phyloP scores from a whole-genome alignment of 2,888 invertebrate species.

The Platycnemis pennipes region DNA sequence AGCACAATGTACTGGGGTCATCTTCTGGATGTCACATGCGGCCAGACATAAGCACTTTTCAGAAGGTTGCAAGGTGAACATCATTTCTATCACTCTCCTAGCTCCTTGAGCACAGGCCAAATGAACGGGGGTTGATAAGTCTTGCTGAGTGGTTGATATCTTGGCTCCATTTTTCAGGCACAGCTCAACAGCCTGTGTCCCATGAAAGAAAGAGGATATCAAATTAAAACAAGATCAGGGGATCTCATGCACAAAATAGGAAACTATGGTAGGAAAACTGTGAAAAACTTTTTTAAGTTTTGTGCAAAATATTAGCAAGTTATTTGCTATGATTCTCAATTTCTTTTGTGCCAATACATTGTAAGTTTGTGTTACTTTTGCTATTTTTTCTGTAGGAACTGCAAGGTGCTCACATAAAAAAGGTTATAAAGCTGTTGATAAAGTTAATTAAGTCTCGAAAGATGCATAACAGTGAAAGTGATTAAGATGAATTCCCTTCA shows the following conservation, averaged over 20 bases:
- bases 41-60: constrained; percentile 86
- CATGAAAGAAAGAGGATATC: constrained; percentile 80
- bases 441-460: too few species aligned
- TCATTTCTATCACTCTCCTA: constrained; percentile 90
- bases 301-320: too few species aligned
- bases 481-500: too few species aligned
- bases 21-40: constrained; percentile 91
- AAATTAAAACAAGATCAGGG: not conserved
- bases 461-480: too few species aligned
- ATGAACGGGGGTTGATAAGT: constrained; percentile 93
- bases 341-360: too few species aligned
- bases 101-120: constrained; percentile 93
- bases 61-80: constrained; percentile 90
- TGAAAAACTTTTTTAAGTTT: too few species aligned
- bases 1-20: constrained; percentile 95
- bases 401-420: too few species aligned
- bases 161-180: constrained; percentile 92
- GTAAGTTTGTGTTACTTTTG: too few species aligned
- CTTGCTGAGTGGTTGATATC: constrained; percentile 93
- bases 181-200: constrained; percentile 90
- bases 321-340: too few species aligned
- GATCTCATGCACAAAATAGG: not conserved
- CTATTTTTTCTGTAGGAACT: too few species aligned
- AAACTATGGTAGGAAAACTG: too few species aligned
- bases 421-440: too few species aligned